These are phyloP conservation scores for Neolamprologus longior DNA, from an alignment of 2,113 vertebrate species.

Conservation along the genomic window DNA sequence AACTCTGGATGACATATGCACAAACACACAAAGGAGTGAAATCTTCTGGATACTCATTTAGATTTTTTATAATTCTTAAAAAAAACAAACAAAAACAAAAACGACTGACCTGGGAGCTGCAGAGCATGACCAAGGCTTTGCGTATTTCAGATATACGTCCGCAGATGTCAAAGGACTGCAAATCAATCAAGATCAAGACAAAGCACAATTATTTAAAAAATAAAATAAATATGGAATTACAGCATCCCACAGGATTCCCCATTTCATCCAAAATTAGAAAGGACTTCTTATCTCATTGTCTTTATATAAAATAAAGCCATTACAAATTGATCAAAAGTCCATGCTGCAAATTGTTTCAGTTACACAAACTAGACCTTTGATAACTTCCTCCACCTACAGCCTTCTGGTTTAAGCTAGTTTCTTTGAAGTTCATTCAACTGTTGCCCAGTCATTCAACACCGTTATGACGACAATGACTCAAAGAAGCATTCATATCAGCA, in stretches of 20 bases:
- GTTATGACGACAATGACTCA: background rate
- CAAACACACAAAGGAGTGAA: background rate
- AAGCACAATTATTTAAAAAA: background rate
- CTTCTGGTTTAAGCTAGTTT: background rate
- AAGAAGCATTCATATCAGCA: background rate
- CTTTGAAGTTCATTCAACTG: background rate
- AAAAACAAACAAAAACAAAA: background rate
- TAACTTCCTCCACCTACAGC: background rate
- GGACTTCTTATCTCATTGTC: background rate
- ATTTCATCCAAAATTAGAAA: background rate
- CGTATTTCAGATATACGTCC: slow-evolving; percentile 84
- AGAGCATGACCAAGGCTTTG: slow-evolving; percentile 84
- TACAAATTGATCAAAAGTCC: background rate
- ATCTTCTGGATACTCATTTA: background rate
- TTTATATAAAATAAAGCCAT: background rate
- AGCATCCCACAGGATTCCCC: background rate
- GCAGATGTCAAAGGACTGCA: slow-evolving; percentile 92
- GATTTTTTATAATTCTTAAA: background rate
- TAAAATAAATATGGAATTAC: background rate
- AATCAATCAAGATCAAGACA: background rate
- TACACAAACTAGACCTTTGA: background rate
- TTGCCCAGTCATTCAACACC: background rate
- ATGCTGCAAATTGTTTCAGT: background rate
- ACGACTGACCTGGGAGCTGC: slow-evolving; percentile 77
- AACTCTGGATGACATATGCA: slow-evolving; percentile 71